Conservation (phyloP, 2,113 vertebrate species). For the Barnardius zonarius region DNA sequence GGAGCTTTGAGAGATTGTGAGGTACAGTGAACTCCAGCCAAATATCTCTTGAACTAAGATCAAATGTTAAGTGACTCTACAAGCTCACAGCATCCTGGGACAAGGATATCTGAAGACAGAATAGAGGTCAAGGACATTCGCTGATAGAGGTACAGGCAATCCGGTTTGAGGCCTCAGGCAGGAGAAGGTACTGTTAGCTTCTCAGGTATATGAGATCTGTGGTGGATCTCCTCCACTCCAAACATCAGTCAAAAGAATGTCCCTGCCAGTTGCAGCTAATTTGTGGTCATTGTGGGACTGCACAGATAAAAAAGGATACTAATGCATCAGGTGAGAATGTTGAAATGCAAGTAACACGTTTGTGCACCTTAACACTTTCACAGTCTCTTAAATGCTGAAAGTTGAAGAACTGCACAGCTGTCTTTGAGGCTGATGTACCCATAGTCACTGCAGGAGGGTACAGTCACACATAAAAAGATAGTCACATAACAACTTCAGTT, state of each 20-base stretch:
- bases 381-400: neutral
- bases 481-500: no score
- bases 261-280: neutral
- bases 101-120: neutral
- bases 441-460: neutral
- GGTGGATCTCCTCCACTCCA: neutral
- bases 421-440: neutral
- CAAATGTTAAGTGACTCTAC: neutral
- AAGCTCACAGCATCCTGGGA: neutral
- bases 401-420: neutral
- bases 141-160: neutral
- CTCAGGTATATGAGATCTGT: neutral
- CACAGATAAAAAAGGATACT: neutral
- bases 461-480: neutral
- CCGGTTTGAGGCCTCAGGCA: neutral
- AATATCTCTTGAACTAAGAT: neutral
- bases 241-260: neutral
- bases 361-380: neutral
- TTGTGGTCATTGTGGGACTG: neutral
- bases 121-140: neutral
- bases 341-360: neutral
- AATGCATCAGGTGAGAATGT: neutral
- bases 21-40: neutral
- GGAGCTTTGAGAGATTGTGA: neutral
- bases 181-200: neutral